These are phyloP conservation scores for Gastracanthus pulcherrimus DNA, from an alignment of 2,888 invertebrate species.

Conservation along the genomic window DNA sequence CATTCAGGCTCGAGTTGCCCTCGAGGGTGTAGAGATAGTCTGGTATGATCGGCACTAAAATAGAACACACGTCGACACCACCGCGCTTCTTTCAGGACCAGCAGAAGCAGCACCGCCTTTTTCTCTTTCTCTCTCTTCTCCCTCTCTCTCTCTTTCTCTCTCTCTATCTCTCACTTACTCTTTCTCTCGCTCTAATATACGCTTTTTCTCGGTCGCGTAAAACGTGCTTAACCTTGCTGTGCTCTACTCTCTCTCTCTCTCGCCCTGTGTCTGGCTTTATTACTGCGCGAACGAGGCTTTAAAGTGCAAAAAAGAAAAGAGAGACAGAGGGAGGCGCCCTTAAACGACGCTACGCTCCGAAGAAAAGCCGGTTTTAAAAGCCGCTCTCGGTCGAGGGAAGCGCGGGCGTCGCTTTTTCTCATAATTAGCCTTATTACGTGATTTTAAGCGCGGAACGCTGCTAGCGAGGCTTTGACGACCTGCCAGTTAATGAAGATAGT, in stretches of 20 bases:
- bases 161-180: not conserved
- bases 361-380: no score
- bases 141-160: not conserved
- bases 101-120: not conserved
- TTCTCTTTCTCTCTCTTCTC: not conserved
- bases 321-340: not conserved
- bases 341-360: no score
- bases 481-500: not conserved
- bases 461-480: not conserved
- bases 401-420: not conserved
- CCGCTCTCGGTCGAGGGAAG: no score
- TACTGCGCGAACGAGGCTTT: not conserved
- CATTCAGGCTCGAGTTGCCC: conserved; percentile 47
- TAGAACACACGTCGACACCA: conserved; percentile 44
- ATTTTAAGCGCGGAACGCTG: no score
- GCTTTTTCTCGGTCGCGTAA: not conserved
- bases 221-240: conserved; percentile 20
- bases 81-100: not conserved
- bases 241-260: not conserved
- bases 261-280: not conserved
- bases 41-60: conserved; percentile 89
- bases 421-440: not conserved
- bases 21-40: conserved; percentile 84
- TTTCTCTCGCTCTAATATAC: not conserved
- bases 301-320: conserved; percentile 1